Percentiles rank a stretch among this genome's conserved stretches.
phyloP scores from a whole-genome alignment of 2,888 invertebrate species.

The Tachystola acroxantha region DNA sequence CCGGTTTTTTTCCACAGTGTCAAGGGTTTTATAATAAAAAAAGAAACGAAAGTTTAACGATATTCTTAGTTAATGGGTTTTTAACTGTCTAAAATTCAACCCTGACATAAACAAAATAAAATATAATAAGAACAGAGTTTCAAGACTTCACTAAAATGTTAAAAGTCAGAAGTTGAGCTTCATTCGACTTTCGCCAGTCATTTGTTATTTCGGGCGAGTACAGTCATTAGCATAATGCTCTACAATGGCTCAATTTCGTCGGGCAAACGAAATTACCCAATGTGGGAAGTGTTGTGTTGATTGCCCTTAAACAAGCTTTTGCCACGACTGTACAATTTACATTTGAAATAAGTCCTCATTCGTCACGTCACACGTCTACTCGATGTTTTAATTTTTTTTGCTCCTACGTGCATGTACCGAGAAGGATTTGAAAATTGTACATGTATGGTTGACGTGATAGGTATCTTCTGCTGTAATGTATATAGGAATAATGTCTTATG shows the following conservation, averaged over 20 bases:
- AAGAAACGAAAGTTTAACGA: no score
- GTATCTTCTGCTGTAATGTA: no score
- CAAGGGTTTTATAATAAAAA: no score
- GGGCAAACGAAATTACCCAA: slow-evolving; percentile 19
- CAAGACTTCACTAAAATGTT: no score
- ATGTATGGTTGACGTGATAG: no score
- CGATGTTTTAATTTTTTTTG: not conserved
- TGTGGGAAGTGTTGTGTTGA: slow-evolving; percentile 19
- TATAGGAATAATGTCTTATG: no score
- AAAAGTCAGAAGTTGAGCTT: slow-evolving; percentile 3
- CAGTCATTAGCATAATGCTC: slow-evolving; percentile 27
- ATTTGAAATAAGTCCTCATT: slow-evolving; percentile 2
- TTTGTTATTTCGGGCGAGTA: slow-evolving; percentile 22
- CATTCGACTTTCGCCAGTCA: slow-evolving; percentile 12
- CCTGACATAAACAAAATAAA: no score
- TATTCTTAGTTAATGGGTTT: no score
- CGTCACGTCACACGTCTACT: slow-evolving; percentile 7
- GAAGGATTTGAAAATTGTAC: no score
- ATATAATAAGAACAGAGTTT: no score
- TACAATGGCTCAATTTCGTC: slow-evolving; percentile 20
- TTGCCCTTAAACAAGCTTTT: slow-evolving; percentile 16
- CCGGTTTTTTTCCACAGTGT: no score
- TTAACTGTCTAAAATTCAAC: no score
- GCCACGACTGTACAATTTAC: slow-evolving; percentile 5
- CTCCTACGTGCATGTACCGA: not conserved